Conservation (phyloP, 2,888 invertebrate species). For the Dryomyza anilis region DNA sequence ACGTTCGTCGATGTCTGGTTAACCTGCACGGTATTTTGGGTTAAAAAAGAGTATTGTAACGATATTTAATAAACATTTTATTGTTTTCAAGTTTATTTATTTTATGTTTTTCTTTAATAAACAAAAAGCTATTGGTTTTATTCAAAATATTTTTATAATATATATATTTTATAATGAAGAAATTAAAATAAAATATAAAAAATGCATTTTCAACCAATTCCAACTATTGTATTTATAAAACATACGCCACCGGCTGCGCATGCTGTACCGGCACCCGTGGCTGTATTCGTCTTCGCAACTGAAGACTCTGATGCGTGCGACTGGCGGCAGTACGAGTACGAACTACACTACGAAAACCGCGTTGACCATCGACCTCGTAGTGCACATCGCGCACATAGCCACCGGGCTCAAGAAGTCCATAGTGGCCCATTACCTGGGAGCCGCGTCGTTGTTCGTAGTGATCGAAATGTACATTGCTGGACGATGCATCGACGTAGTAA, state of each 20-base stretch:
- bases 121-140: too few relatives aligned
- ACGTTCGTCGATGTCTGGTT: too few relatives aligned
- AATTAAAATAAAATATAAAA: too few relatives aligned
- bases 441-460: constrained; percentile 54
- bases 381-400: constrained; percentile 55
- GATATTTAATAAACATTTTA: too few relatives aligned
- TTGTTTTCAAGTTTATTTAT: too few relatives aligned
- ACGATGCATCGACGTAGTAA: constrained; percentile 51
- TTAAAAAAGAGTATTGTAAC: too few relatives aligned
- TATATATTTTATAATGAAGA: too few relatives aligned
- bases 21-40: too few relatives aligned
- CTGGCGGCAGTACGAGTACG: constrained; percentile 52
- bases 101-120: too few relatives aligned
- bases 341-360: constrained; percentile 50
- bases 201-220: too few relatives aligned
- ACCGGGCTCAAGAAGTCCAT: constrained; percentile 53
- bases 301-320: constrained; percentile 47
- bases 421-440: constrained; percentile 48
- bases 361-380: constrained; percentile 51
- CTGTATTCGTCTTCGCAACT: constrained; percentile 42
- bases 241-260: constrained; percentile 50
- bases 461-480: constrained; percentile 49
- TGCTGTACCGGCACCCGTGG: constrained; percentile 44
- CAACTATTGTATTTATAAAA: constrained; percentile 39
- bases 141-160: too few relatives aligned